Evolutionary conservation across 2,113 vertebrate genomes (phyloP).

Genomic region (Mustela lutreola): DNA sequence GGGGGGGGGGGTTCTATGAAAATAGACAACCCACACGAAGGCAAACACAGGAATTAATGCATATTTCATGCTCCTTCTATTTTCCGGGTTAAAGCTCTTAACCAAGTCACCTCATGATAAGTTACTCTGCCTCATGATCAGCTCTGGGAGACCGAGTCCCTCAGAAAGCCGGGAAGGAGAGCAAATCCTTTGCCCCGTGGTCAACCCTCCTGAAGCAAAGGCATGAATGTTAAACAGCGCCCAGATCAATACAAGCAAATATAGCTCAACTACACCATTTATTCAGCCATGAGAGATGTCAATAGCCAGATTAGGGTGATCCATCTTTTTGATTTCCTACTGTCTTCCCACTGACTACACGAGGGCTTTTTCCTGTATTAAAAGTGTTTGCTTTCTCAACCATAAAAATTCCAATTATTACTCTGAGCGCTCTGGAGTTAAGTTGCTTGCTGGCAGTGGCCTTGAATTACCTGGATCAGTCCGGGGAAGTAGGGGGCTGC

Average conservation of each 20-base stretch:
- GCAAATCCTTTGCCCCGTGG: constrained; percentile 92
- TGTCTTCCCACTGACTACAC: constrained; percentile 92
- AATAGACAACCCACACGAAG: not conserved
- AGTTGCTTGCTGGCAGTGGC: constrained; percentile 88
- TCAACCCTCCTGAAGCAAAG: constrained; percentile 92
- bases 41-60: constrained; percentile 48
- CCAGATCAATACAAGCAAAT: constrained; percentile 97
- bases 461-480: constrained; percentile 90
- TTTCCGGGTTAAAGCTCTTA: constrained; percentile 83
- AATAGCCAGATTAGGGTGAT: constrained; percentile 98
- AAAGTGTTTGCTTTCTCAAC: constrained; percentile 94
- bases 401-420: constrained; percentile 97
- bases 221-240: constrained; percentile 96
- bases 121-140: constrained; percentile 87
- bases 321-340: constrained; percentile 97
- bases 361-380: constrained; percentile 94
- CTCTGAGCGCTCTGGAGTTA: constrained; percentile 91
- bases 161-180: constrained; percentile 87
- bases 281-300: constrained; percentile 98
- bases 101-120: constrained; percentile 85
- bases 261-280: constrained; percentile 99
- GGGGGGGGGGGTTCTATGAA: not conserved
- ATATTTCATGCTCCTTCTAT: constrained; percentile 73
- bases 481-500: constrained; percentile 87
- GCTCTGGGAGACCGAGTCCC: constrained; percentile 87